phyloP scores from a whole-genome alignment of 2,888 invertebrate genomes.

The Antheraea assamensis region DNA sequence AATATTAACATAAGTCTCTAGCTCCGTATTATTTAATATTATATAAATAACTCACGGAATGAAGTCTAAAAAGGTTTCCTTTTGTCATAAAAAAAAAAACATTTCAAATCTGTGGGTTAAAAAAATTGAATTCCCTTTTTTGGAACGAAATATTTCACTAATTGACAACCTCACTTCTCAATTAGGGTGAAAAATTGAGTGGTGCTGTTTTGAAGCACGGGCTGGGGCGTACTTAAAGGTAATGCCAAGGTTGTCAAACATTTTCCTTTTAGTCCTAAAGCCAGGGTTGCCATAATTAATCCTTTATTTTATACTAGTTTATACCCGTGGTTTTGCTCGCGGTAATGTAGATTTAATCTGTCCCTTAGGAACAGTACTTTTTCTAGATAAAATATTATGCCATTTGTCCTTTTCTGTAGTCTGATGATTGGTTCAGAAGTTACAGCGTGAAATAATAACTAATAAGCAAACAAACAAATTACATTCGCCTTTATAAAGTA shows the following conservation, averaged over 20 bases:
- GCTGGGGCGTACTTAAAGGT: neutral
- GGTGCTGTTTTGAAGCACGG: neutral
- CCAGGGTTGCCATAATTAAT: neutral
- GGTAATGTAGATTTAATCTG: too few species aligned
- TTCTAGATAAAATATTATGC: too few species aligned
- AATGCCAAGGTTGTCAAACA: neutral
- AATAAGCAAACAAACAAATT: too few species aligned
- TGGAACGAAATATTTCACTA: slow-evolving; percentile 1
- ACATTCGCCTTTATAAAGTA: too few species aligned
- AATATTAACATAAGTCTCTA: too few species aligned
- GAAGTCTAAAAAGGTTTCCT: neutral
- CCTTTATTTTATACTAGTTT: neutral
- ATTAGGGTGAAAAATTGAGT: slow-evolving; percentile 1
- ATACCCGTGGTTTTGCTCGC: too few species aligned
- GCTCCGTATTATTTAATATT: too few species aligned
- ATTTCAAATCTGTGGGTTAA: neutral
- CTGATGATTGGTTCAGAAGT: too few species aligned
- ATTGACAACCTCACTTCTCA: neutral
- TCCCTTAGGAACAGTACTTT: too few species aligned
- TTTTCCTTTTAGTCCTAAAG: neutral
- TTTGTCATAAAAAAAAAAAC: neutral
- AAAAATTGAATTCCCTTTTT: neutral
- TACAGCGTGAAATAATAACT: too few species aligned
- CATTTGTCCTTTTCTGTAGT: too few species aligned
- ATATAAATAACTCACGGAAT: neutral